A percentile compares a stretch with the other conserved stretches of the same genome.
Conservation (phyloP, 1,140 invertebrate species). For the Philopotamus ludificatus region DNA sequence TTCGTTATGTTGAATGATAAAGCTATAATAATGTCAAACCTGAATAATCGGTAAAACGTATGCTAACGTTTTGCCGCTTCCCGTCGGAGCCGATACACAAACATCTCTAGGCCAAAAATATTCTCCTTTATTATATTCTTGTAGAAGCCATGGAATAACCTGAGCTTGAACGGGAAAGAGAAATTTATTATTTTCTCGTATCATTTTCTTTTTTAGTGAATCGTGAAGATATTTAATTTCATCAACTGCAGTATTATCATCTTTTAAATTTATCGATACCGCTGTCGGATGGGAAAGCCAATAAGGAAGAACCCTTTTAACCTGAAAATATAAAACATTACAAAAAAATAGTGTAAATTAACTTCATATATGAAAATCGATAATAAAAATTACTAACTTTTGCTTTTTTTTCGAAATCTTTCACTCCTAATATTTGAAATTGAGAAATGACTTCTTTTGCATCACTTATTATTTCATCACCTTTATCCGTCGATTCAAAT, state of each 20-base stretch:
- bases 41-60: constrained; percentile 93
- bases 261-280: constrained; percentile 70
- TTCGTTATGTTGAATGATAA: neutral
- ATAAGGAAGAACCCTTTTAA: constrained; percentile 74
- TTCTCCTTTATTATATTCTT: constrained; percentile 59
- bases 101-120: constrained; percentile 77
- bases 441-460: constrained; percentile 35
- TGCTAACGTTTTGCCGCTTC: constrained; percentile 95
- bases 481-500: constrained; percentile 17
- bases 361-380: constrained; percentile 9
- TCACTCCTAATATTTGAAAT: constrained; percentile 56
- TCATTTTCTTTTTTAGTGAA: constrained; percentile 64
- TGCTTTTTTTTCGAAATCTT: constrained; percentile 53
- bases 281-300: constrained; percentile 83
- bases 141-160: constrained; percentile 80
- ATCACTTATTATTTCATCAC: no score
- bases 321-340: constrained; percentile 46
- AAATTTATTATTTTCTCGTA: constrained; percentile 70
- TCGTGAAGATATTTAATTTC: constrained; percentile 62
- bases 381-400: constrained; percentile 44
- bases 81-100: constrained; percentile 97
- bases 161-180: constrained; percentile 87
- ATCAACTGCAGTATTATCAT: constrained; percentile 59
- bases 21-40: constrained; percentile 44
- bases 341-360: no score